phyloP scores from a whole-genome alignment of 2,888 invertebrate genomes.

The Callosobruchus maculatus region DNA sequence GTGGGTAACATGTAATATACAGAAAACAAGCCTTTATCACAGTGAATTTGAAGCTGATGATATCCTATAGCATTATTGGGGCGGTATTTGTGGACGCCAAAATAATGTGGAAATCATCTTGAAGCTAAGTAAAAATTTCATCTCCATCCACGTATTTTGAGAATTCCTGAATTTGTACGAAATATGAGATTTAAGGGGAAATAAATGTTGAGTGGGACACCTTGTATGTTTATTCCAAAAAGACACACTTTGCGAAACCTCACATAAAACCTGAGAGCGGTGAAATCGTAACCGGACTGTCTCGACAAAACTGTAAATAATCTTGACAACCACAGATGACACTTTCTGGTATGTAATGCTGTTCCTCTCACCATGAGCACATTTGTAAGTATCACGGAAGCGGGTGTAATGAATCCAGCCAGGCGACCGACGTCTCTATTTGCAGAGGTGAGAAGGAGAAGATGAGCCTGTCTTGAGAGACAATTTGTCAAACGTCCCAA shows the following conservation, averaged over 20 bases:
- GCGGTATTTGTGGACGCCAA: no score
- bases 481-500: not conserved
- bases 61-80: no score
- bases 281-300: not conserved
- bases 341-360: not conserved
- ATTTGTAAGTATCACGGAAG: not conserved
- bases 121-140: no score
- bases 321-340: not conserved
- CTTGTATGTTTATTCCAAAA: not conserved
- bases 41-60: no score
- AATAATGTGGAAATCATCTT: no score
- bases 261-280: not conserved
- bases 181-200: no score
- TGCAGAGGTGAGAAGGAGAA: not conserved
- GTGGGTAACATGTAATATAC: no score
- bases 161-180: no score
- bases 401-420: not conserved
- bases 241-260: not conserved
- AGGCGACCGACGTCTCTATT: not conserved
- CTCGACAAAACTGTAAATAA: not conserved
- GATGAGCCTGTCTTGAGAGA: not conserved
- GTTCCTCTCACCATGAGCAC: not conserved
- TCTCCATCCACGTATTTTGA: no score
- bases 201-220: no score
- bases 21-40: no score